Percentiles rank a stretch among this genome's conserved stretches.
Conservation (phyloP, 2,797 vertebrate genomes). For the Austrolebias charrua region DNA sequence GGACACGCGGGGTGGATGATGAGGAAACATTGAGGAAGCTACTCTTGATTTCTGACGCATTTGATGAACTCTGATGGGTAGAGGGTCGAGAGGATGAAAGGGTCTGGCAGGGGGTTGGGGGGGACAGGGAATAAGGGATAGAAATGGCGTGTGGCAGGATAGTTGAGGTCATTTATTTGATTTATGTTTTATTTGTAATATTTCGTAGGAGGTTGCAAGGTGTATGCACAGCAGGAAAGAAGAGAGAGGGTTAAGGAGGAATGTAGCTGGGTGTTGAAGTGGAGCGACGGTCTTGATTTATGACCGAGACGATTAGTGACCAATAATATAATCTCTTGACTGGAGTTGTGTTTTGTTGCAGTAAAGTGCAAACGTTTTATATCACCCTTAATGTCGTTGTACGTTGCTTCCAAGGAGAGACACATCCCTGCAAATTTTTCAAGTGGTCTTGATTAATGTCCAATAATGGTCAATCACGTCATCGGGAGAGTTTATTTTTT, state of each 20-base stretch:
- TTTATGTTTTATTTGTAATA: conserved; percentile 66
- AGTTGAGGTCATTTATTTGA: conserved; percentile 68
- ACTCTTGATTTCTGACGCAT: conserved; percentile 78
- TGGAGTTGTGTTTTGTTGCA: conserved; percentile 76
- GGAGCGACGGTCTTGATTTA: conserved; percentile 66
- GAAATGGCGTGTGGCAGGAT: conserved; percentile 65
- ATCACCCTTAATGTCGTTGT: no score
- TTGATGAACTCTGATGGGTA: conserved; percentile 70
- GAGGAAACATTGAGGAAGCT: conserved; percentile 74
- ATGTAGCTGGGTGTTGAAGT: conserved; percentile 42
- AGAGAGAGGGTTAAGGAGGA: conserved; percentile 45
- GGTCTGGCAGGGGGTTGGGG: conserved; percentile 32
- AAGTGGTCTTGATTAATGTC: no score
- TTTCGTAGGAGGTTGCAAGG: conserved; percentile 47
- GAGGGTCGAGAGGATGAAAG: conserved; percentile 72
- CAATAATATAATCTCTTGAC: conserved; percentile 69
- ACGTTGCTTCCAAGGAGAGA: no score
- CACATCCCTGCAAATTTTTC: no score
- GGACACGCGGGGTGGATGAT: conserved; percentile 41
- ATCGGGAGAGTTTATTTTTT: no score
- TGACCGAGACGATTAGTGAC: conserved; percentile 70
- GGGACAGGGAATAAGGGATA: conserved; percentile 2
- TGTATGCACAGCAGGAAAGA: conserved; percentile 38
- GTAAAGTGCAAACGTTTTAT: no score
- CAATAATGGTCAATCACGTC: no score